phyloP scores from a whole-genome alignment of 2,797 vertebrate species.

The Toxotes lorentzi region DNA sequence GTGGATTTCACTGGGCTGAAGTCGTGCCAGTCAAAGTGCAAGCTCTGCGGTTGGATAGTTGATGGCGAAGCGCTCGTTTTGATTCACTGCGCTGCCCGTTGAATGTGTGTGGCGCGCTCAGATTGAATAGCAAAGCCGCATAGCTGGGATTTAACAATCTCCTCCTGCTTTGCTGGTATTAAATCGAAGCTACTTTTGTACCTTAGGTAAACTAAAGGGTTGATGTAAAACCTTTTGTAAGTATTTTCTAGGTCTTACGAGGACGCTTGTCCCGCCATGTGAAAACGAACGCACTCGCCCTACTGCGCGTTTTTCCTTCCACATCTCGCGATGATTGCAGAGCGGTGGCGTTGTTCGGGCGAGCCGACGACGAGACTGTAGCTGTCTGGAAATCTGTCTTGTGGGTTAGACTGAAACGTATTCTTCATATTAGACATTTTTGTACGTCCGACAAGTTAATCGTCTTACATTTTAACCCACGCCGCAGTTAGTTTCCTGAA shows the following conservation, averaged over 20 bases:
- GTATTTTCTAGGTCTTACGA: background rate
- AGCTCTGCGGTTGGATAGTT: conserved; percentile 18
- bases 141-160: background rate
- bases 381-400: conserved; percentile 84
- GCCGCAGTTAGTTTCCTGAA: conserved; percentile 52
- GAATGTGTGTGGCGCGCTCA: fast-evolving
- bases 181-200: background rate
- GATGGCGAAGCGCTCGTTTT: conserved; percentile 24
- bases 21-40: background rate
- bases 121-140: too few species aligned
- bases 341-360: conserved; percentile 84
- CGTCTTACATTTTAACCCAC: conserved; percentile 35
- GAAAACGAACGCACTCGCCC: conserved; percentile 34
- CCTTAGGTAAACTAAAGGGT: too few species aligned
- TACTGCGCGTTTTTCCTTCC: background rate
- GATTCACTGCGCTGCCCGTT: fast-evolving
- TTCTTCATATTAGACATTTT: conserved; percentile 53
- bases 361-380: conserved; percentile 80
- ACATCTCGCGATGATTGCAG: conserved; percentile 73
- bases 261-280: background rate
- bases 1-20: background rate
- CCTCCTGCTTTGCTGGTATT: background rate
- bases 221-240: background rate
- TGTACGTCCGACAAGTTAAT: conserved; percentile 31
- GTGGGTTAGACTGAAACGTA: conserved; percentile 72